These are phyloP conservation scores for Ahaetulla prasina DNA, from an alignment of 2,113 vertebrate species.

Conservation along the genomic window DNA sequence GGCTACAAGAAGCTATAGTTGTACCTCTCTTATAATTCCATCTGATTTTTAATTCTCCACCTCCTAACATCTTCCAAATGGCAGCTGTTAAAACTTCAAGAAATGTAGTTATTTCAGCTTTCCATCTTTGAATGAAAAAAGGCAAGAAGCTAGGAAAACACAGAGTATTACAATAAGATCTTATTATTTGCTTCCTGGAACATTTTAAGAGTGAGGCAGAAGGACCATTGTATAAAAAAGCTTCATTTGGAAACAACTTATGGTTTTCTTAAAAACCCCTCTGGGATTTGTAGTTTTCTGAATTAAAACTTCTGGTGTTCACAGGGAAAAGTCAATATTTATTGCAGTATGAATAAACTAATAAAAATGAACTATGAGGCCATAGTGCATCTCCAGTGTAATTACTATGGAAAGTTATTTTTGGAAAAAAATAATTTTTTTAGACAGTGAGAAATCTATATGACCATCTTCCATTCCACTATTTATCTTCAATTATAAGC, in stretches of 20 bases:
- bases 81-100: background rate
- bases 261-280: background rate
- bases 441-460: constrained; percentile 12
- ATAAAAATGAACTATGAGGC: background rate
- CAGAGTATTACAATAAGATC: background rate
- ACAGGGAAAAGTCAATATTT: background rate
- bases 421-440: constrained; percentile 14
- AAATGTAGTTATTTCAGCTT: background rate
- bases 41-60: background rate
- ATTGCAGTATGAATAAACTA: background rate
- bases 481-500: background rate
- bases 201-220: background rate
- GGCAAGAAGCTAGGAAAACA: background rate
- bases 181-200: background rate
- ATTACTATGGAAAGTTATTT: background rate
- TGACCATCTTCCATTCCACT: background rate
- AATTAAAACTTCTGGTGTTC: background rate
- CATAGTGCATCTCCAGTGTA: background rate
- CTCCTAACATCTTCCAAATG: background rate
- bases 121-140: background rate
- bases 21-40: background rate
- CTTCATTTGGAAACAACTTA: background rate
- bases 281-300: background rate
- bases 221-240: background rate
- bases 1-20: background rate